Evolutionary conservation across 2,888 invertebrate species (phyloP).

Genomic region (Fragum whitleyi): DNA sequence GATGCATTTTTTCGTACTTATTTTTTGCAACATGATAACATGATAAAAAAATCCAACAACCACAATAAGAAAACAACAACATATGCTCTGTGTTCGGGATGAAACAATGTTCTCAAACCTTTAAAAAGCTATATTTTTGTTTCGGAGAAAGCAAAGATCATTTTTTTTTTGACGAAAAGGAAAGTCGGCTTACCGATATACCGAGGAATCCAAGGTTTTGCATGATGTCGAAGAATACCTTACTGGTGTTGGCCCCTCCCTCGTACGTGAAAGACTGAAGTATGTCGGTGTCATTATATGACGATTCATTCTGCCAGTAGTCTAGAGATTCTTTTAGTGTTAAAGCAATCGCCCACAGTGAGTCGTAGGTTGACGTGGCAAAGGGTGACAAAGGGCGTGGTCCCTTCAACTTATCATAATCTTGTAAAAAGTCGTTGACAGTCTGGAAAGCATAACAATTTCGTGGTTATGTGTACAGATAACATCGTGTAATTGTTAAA

Average conservation of each 20-base stretch:
- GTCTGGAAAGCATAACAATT: constrained; percentile 87
- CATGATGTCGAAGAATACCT: constrained; percentile 90
- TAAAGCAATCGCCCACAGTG: constrained; percentile 95
- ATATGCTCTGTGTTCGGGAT: too few species aligned
- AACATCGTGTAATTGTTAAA: too few species aligned
- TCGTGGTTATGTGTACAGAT: too few species aligned
- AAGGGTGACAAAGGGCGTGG: constrained; percentile 86
- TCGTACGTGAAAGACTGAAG: constrained; percentile 90
- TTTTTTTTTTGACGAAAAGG: too few species aligned
- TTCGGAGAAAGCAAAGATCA: too few species aligned
- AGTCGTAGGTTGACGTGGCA: constrained; percentile 94
- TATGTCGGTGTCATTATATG: constrained; percentile 73
- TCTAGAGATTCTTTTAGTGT: constrained; percentile 89
- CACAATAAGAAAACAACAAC: too few species aligned
- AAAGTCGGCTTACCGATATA: constrained; percentile 90
- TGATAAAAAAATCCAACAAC: too few species aligned
- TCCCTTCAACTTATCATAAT: constrained; percentile 86
- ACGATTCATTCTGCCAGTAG: constrained; percentile 11
- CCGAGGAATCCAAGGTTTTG: constrained; percentile 92
- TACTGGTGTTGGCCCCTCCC: constrained; percentile 89
- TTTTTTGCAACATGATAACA: too few species aligned
- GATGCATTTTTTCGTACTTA: too few species aligned
- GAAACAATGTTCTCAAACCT: too few species aligned
- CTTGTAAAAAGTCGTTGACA: constrained; percentile 88
- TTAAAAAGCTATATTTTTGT: too few species aligned